phyloP scores from a whole-genome alignment of 53 echinoderm and acorn worm species.

The Patiria pectinifera region DNA sequence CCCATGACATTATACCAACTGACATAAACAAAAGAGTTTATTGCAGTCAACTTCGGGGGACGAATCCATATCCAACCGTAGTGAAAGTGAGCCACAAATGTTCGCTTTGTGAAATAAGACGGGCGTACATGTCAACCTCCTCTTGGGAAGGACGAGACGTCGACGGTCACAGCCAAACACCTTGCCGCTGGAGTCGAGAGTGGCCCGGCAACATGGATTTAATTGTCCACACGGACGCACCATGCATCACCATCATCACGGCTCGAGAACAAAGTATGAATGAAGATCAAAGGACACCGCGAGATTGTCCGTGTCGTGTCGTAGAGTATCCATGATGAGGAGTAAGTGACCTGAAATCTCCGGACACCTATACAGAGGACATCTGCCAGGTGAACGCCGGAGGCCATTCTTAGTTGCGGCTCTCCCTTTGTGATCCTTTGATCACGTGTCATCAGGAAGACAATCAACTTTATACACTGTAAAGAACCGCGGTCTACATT shows the following conservation, averaged over 20 bases:
- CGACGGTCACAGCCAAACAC: neutral
- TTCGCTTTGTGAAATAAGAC: neutral
- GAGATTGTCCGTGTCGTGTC: neutral
- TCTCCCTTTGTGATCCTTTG: neutral
- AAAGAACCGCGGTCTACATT: neutral
- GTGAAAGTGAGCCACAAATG: neutral
- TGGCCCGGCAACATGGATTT: constrained; percentile 15
- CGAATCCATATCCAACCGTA: neutral
- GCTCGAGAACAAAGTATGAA: constrained; percentile 31
- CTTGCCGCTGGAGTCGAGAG: neutral
- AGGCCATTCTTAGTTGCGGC: neutral
- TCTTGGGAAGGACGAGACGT: neutral
- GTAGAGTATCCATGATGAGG: neutral
- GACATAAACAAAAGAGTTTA: neutral
- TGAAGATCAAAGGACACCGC: constrained; percentile 37
- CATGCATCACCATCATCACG: neutral
- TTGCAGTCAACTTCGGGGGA: neutral
- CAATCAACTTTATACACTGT: neutral
- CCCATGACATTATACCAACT: neutral
- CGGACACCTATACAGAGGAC: constrained; percentile 23
- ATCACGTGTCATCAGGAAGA: neutral
- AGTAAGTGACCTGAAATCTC: constrained; percentile 28
- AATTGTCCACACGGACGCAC: neutral
- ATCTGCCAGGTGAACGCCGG: constrained; percentile 40
- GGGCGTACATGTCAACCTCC: no score